Evolutionary conservation across 2,797 vertebrate genomes (phyloP), one percentile per base, ranked within the genome.

Genomic region (Hypotaenidia philippensis): DNA sequence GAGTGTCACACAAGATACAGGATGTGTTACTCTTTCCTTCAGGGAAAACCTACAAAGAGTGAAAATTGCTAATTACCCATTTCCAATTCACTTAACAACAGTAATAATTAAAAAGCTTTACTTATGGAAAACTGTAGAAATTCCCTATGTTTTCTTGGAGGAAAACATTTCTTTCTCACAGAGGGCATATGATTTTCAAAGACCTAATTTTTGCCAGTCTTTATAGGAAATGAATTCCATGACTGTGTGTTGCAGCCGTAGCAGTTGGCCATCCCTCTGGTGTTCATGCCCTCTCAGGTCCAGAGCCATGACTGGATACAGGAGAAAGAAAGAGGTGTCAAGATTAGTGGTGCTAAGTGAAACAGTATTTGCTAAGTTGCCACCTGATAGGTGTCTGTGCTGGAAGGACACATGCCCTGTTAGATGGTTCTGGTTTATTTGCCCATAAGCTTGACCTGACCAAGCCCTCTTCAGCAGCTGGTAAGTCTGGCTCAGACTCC

Each of bases 331-430:
- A 65, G 76, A 49, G 32, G 12, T 40, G 13, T 60, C 31, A 29
- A 13, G 29, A 21, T 57, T 47, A 61, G 10, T 23, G 26, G 11
- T 71, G 40, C 29, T 40, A 47, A 57, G 13, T 34, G 11, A 41
- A 66, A 44, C 6, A 23, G 38, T 38, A 17, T 87, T 64, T 76
- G 32, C 10, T 31, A 6, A 41, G 17, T 36, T 89, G 25, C 27
- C 76, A 5, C 36, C 32, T 76, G 50, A 38, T 61, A 21, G 31
- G 57, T 57, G 29, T 17, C 72, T 66, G 14, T 17, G n/a, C 7
- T 61, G 32, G 32, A 68, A 88, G 45, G 45, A 55, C 16, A 14
- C 0, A 0, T 23, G 10, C 15, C 1, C 1, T 34, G 3, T 34
- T 5, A 2, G 32, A 57, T 65, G 18, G 20, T 55, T 13, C 32